phyloP scores from a whole-genome alignment of 2,888 invertebrate genomes.

The Schizaphis graminum region DNA sequence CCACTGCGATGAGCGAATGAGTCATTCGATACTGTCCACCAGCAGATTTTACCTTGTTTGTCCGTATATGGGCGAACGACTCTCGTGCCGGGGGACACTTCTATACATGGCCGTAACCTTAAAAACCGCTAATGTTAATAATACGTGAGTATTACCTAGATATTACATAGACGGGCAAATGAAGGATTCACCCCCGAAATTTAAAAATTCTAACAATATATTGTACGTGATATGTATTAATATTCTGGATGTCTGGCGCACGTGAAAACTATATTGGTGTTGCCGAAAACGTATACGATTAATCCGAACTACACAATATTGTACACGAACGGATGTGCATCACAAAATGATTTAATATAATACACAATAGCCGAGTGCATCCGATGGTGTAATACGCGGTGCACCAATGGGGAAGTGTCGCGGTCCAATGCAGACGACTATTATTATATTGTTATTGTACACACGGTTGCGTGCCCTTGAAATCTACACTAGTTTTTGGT shows the following conservation, averaged over 20 bases:
- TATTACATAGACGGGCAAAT: background rate
- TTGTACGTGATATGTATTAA: background rate
- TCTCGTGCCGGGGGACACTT: slow-evolving; percentile 49
- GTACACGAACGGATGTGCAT: background rate
- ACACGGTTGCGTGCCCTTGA: slow-evolving; percentile 30
- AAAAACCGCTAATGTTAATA: slow-evolving; percentile 51
- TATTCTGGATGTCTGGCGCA: background rate
- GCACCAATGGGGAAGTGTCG: background rate
- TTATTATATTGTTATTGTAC: background rate
- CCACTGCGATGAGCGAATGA: slow-evolving; percentile 26
- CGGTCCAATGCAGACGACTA: slow-evolving; percentile 21
- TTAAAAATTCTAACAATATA: background rate
- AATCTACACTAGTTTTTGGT: slow-evolving; percentile 55
- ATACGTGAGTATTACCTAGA: background rate
- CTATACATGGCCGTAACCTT: slow-evolving; percentile 65
- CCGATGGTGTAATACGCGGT: slow-evolving; percentile 2
- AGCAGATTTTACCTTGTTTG: slow-evolving; percentile 53
- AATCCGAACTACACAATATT: background rate
- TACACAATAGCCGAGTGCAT: background rate
- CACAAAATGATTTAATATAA: background rate
- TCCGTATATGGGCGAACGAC: slow-evolving; percentile 58
- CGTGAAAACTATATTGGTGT: background rate
- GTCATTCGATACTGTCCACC: slow-evolving; percentile 48
- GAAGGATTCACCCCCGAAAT: slow-evolving; percentile 34
- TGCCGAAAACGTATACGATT: background rate